Percentiles rank a stretch among this genome's conserved stretches.
Conservation (phyloP, 2,113 vertebrate species). For the Chloroceryle aenea region DNA sequence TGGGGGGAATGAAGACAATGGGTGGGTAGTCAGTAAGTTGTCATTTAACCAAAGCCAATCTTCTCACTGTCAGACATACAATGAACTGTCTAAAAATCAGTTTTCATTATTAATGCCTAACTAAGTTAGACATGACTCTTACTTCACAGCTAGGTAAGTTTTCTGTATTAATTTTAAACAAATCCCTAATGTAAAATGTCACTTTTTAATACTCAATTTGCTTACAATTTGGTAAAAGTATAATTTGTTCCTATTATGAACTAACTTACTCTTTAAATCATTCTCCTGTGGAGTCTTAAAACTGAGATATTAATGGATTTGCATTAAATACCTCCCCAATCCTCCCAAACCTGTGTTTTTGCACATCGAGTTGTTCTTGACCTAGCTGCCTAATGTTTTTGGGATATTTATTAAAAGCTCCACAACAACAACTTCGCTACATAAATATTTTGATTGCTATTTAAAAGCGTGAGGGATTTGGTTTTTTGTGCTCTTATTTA, state of each 20-base stretch:
- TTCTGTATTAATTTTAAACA: constrained; percentile 10
- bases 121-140: background rate
- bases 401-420: background rate
- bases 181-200: constrained; percentile 25
- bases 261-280: background rate
- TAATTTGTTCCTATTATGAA: constrained; percentile 39
- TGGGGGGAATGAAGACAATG: too few relatives aligned
- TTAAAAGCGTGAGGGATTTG: constrained; percentile 29
- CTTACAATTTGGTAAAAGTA: constrained; percentile 3
- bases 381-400: background rate
- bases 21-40: background rate
- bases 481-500: constrained; percentile 28
- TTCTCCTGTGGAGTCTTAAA: constrained; percentile 1
- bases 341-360: background rate
- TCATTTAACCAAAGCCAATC: background rate
- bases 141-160: background rate
- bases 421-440: background rate
- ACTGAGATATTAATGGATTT: constrained; percentile 7
- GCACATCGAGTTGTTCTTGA: background rate
- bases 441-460: constrained; percentile 49
- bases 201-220: constrained; percentile 50
- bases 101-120: background rate
- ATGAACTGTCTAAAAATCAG: background rate
- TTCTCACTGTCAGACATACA: background rate
- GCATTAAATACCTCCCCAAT: background rate